A percentile compares a stretch with the other conserved stretches of the same genome.
Evolutionary conservation across 2,797 vertebrate species (phyloP).

Genomic region (Thamnophis elegans): DNA sequence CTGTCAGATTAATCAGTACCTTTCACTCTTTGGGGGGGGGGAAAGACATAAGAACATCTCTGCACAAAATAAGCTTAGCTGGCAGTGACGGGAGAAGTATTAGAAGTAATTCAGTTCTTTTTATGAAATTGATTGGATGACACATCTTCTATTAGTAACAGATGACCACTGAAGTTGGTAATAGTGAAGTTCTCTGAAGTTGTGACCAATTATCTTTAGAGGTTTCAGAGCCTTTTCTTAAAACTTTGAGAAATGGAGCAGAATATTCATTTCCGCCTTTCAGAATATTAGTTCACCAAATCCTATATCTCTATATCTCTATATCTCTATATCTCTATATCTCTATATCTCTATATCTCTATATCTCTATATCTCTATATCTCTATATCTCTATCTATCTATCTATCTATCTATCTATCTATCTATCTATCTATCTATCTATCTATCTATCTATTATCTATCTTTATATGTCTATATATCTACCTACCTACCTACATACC

Average conservation of each 20-base stretch:
- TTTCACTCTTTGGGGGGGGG: slow-evolving; percentile 1
- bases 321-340: neutral
- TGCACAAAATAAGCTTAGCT: slow-evolving; percentile 17
- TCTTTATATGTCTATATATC: too few species aligned
- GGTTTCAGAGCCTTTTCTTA: neutral
- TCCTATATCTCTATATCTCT: neutral
- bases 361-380: too few species aligned
- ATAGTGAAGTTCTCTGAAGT: neutral
- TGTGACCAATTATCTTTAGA: neutral
- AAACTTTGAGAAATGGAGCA: neutral
- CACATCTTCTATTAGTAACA: slow-evolving; percentile 16
- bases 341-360: too few species aligned
- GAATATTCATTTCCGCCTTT: neutral
- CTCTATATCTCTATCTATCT: neutral
- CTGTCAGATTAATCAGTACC: slow-evolving; percentile 37
- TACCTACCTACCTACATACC: too few species aligned
- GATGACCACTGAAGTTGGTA: neutral
- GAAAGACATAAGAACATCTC: neutral
- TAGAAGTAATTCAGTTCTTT: neutral
- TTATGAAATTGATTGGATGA: slow-evolving; percentile 12
- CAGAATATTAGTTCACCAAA: neutral
- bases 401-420: too few species aligned
- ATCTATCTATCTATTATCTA: too few species aligned
- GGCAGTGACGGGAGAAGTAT: neutral
- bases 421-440: too few species aligned